A percentile compares a stretch with the other conserved stretches of the same genome.
phyloP scores from a whole-genome alignment of 2,888 invertebrate genomes.

The Dryobotodes eremita region DNA sequence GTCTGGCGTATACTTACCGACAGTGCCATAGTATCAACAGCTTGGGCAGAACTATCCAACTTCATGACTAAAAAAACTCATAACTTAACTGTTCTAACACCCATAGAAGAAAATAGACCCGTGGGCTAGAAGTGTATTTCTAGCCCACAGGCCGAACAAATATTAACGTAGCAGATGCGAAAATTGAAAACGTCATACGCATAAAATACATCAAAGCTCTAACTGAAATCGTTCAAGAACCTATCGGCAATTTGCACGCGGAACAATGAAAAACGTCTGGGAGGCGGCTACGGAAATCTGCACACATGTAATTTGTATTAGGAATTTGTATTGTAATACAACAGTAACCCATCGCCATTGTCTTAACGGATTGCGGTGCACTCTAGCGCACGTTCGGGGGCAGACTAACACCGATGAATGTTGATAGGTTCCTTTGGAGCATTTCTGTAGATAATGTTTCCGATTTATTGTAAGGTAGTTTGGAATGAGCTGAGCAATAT shows the following conservation, averaged over 20 bases:
- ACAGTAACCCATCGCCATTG: conserved; percentile 81
- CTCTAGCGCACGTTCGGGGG: conserved; percentile 70
- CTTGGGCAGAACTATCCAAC: not conserved
- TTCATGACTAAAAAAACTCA: not conserved
- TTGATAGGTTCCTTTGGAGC: conserved; percentile 57
- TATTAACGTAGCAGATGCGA: conserved; percentile 1
- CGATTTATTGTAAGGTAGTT: conserved; percentile 36
- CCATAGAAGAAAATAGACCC: not conserved
- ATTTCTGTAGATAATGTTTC: conserved; percentile 44
- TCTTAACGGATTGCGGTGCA: conserved; percentile 77
- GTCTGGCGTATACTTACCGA: not conserved
- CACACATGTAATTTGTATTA: conserved; percentile 79
- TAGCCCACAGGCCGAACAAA: not conserved
- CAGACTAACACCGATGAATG: conserved; percentile 59
- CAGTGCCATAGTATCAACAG: not conserved
- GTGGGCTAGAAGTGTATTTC: not conserved
- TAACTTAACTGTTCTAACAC: not conserved
- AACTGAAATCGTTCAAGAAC: conserved; percentile 57
- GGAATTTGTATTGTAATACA: conserved; percentile 85
- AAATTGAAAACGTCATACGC: conserved; percentile 42
- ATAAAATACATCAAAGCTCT: conserved; percentile 40
- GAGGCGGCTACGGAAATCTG: conserved; percentile 80
- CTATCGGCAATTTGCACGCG: conserved; percentile 73
- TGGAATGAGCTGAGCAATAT: conserved; percentile 12
- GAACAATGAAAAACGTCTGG: conserved; percentile 75